These are phyloP conservation scores for Philaethria dido DNA, from an alignment of 2,888 invertebrate genomes.

Conservation along the genomic window DNA sequence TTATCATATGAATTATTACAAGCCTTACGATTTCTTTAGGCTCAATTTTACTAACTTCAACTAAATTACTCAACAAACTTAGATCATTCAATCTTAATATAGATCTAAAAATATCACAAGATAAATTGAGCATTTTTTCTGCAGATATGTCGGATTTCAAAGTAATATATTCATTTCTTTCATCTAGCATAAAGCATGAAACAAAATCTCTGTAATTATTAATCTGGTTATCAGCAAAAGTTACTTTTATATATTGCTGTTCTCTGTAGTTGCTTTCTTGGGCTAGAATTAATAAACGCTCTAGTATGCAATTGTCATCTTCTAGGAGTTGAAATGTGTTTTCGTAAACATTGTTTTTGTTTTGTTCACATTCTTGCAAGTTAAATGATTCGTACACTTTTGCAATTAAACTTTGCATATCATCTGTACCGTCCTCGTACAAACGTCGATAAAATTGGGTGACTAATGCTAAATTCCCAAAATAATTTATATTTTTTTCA, in stretches of 20 bases:
- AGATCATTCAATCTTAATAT: constrained; percentile 71
- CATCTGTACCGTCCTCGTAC: constrained; percentile 61
- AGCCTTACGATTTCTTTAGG: constrained; percentile 88
- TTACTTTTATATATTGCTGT: constrained; percentile 77
- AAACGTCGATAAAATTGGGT: constrained; percentile 69
- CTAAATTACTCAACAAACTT: constrained; percentile 54
- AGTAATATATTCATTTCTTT: constrained; percentile 56
- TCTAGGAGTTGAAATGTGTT: constrained; percentile 70
- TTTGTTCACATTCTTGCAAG: constrained; percentile 44
- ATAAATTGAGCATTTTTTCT: constrained; percentile 63
- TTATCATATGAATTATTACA: constrained; percentile 88
- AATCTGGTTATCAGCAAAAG: constrained; percentile 79
- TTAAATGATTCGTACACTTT: constrained; percentile 56
- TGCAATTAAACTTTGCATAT: constrained; percentile 59
- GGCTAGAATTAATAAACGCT: constrained; percentile 85
- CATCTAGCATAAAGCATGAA: constrained; percentile 79
- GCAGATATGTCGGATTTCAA: constrained; percentile 61
- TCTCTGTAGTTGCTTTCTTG: constrained; percentile 73
- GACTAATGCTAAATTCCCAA: constrained; percentile 62
- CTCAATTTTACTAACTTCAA: constrained; percentile 64
- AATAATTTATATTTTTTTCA: constrained; percentile 61
- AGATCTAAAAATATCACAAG: constrained; percentile 69
- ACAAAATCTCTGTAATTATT: constrained; percentile 82
- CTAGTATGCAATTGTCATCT: constrained; percentile 85
- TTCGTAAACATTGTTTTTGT: constrained; percentile 16